These are phyloP conservation scores for Chroicocephalus ridibundus DNA, from an alignment of 2,113 vertebrate species.

Conservation along the genomic window DNA sequence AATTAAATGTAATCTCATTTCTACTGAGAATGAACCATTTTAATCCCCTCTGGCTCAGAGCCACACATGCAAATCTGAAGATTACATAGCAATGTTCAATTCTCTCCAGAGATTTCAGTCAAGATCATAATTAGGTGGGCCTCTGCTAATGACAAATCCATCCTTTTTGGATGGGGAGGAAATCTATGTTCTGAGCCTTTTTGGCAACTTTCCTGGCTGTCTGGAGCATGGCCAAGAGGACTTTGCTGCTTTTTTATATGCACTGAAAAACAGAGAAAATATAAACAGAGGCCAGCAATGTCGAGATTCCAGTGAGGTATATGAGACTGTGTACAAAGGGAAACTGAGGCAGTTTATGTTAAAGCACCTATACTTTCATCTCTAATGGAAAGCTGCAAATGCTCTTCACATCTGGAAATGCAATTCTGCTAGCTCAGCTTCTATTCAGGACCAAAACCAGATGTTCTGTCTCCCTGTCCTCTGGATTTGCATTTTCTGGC, in stretches of 20 bases:
- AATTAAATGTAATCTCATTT: slow-evolving; percentile 53
- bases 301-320: neutral
- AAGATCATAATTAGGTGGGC: slow-evolving; percentile 12
- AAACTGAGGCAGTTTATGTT: neutral
- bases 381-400: neutral
- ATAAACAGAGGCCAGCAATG: neutral
- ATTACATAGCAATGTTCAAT: neutral
- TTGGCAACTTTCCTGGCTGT: slow-evolving; percentile 34
- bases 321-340: neutral
- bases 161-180: neutral
- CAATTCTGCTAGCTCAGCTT: neutral
- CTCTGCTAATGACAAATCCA: slow-evolving; percentile 39
- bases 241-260: neutral
- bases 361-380: neutral
- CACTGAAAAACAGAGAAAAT: neutral
- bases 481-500: neutral
- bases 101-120: slow-evolving; percentile 1
- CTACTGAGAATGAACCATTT: slow-evolving; percentile 8
- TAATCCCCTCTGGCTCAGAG: slow-evolving; percentile 24
- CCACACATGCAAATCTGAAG: slow-evolving; percentile 13
- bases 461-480: neutral
- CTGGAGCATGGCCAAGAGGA: slow-evolving; percentile 3
- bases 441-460: neutral
- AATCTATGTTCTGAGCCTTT: slow-evolving; percentile 17
- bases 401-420: neutral